Base-by-base conservation (phyloP, 2,888 invertebrate species). In the Calephelis perditalis region DNA sequence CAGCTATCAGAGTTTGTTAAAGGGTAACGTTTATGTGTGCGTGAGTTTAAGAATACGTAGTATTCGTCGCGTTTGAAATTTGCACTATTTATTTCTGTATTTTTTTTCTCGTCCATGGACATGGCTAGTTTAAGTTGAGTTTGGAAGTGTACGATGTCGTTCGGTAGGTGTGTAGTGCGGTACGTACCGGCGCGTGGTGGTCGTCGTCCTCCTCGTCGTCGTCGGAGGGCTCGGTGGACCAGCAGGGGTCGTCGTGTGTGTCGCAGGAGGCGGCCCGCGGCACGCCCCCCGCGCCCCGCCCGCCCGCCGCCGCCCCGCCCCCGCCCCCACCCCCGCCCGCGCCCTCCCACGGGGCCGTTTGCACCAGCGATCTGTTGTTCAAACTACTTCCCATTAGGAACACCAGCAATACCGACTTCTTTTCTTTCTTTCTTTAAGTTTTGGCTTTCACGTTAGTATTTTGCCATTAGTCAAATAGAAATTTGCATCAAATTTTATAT, bases 221-320 rank as follows among this genome's bases (percentile, higher is more conserved):
- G 71, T 97, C 97, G 66, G 96, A 97, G 75, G 96, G 96, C 79
- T 97, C 97, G 2, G 97, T 97, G 72, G 97, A 97, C 96, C 97
- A 97, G 74, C 95, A 96, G 56, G 94, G 94, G 74, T 94, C 94
- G 73, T 96, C 96, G 72, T 94, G 94, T 64, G 79, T 66, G 74
- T 86, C 85, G 72, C 84, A 83, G 55, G 82, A 90, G 60, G 81
- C 86, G 56, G 80, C 73, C 68, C 86, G 84, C 9, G 81, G 60
- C 57, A 62, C 44, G 37, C 7, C 37, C 37, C 10, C 52, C 35
- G 52, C 52, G 7, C 49, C 26, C 49, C 15, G 12, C 12, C 67
- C 73, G 45, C 67, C 64, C 73, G 84, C 73, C 70, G 79, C 68
- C n/a, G 69, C 63, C 8, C 63, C 71, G 73, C 37, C n/a, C n/a